Conservation (phyloP, 2,113 vertebrate genomes). For the Silurus asotus region DNA sequence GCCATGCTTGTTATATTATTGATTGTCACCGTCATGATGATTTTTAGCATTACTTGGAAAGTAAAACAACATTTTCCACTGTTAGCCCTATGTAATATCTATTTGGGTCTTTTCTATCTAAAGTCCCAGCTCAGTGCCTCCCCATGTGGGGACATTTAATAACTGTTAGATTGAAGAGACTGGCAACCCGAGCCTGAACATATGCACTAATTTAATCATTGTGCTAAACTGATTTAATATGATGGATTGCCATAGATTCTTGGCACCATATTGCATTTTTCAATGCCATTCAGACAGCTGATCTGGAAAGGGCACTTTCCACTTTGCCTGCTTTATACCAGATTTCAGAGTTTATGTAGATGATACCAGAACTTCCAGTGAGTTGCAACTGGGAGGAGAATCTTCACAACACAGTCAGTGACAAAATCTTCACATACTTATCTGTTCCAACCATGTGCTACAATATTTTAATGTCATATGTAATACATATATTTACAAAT, state of each 20-base stretch:
- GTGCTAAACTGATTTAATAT: constrained; percentile 69
- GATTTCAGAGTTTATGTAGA: not conserved
- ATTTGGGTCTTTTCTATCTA: constrained; percentile 24
- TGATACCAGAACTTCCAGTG: not conserved
- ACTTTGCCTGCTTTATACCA: not conserved
- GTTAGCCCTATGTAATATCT: constrained; percentile 54
- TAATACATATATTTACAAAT: not conserved
- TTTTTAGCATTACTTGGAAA: constrained; percentile 51
- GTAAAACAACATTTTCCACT: constrained; percentile 35
- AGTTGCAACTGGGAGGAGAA: not conserved
- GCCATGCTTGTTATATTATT: constrained; percentile 51
- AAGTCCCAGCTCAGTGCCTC: constrained; percentile 28
- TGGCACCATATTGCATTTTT: constrained; percentile 49
- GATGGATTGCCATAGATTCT: constrained; percentile 61
- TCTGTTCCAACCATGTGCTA: not conserved
- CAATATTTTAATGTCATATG: not conserved
- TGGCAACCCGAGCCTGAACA: constrained; percentile 72
- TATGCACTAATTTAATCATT: constrained; percentile 73
- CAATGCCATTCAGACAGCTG: constrained; percentile 34
- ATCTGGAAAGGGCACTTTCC: constrained; percentile 20
- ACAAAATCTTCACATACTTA: not conserved
- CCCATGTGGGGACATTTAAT: constrained; percentile 67
- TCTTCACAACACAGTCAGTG: not conserved
- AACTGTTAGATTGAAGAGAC: constrained; percentile 69
- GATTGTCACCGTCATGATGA: constrained; percentile 69